Evolutionary conservation across 2,113 vertebrate species (phyloP).

Genomic region (Orycteropus afer): DNA sequence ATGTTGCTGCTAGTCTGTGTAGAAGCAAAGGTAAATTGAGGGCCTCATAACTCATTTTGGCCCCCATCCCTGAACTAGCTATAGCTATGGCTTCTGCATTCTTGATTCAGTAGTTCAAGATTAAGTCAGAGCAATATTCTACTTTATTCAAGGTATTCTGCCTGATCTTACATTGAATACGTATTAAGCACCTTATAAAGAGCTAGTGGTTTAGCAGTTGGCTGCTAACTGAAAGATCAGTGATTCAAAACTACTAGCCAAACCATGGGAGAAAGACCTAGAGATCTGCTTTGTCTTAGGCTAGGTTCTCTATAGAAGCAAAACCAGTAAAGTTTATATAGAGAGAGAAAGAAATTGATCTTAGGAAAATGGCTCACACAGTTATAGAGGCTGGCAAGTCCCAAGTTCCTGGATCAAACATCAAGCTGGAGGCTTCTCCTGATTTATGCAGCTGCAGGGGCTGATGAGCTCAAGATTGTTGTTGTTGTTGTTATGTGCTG

Average conservation of each 20-base stretch:
- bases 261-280: background rate
- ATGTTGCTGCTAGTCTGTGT: background rate
- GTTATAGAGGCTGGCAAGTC: no score
- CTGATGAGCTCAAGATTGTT: no score
- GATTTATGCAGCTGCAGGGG: no score
- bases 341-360: no score
- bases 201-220: background rate
- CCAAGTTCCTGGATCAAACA: no score
- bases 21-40: background rate
- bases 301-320: no score
- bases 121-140: background rate
- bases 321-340: no score
- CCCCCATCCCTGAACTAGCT: background rate
- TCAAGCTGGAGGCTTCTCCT: no score
- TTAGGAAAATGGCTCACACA: no score
- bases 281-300: background rate
- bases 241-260: background rate
- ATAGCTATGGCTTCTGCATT: background rate
- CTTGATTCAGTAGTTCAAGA: background rate
- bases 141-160: constrained; percentile 10
- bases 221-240: background rate
- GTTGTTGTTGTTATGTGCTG: no score
- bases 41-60: background rate
- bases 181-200: background rate
- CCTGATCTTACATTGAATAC: background rate